Evolutionary conservation across 2,113 vertebrate genomes (phyloP), one percentile per base, ranked within the genome.

Genomic region (Regulus satrapa): DNA sequence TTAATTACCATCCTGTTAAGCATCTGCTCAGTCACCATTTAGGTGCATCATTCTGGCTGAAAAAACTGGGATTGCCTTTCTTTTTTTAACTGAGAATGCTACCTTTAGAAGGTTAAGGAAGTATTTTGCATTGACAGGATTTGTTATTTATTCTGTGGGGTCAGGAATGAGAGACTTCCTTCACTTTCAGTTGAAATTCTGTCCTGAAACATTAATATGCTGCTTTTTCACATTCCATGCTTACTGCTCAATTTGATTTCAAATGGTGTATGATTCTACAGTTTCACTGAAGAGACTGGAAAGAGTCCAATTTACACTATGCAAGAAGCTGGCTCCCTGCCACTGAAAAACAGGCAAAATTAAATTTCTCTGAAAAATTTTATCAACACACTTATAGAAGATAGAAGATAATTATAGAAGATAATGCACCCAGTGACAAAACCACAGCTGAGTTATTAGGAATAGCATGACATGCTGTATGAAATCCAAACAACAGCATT

Each of bases 221-320:
- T 83, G 55, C 45, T 92, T 95, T 96, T 96, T 77, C 88, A 92
- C 85, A 90, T 94, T 92, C 88, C 72, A 67, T 48, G 51, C 87
- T 96, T 71, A 79, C 85, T 95, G 93, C 88, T 88, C 85, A 93
- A 93, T 95, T 93, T 92, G 75, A 95, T 61, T 96, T 94, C 89
- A 82, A 95, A 88, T 92, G 88, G 90, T 92, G 63, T 94, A 83
- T 95, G 89, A 90, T 88, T 85, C 88, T 83, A 69, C 3, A 2
- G 55, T 43, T 88, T 74, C 92, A 93, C 51, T 51, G 51, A 91
- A 88, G 74, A 83, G 55, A 79, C 85, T 94, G 89, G 92, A 94
- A 63, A 59, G 71, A 59, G 85, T 89, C 94, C 68, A 75, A 63
- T 82, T 94, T 74, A 90, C n/a, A 85, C 78, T 71, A 80, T 73